Base-by-base conservation (phyloP, 2,888 invertebrate genomes). In the Heliconius charithonia region DNA sequence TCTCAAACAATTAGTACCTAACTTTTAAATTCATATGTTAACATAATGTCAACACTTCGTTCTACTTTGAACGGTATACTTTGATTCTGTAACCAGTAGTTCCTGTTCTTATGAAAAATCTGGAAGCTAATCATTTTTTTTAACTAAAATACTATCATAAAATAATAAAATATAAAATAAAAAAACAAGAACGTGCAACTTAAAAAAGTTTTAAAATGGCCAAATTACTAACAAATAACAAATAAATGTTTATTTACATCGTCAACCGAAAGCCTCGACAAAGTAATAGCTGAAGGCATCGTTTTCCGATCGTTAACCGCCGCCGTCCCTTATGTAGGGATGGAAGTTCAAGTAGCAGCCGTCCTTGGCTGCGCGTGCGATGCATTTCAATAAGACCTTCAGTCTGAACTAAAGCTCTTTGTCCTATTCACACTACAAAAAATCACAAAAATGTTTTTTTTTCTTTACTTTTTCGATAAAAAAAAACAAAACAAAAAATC, bases 331-430 rank as follows among this genome's bases (percentile, higher is more conserved):
- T 77, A 80, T 32, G 71, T 72, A 77, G 81, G 82, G 82, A 80
- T 81, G 82, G 72, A 81, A 80, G 82, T 81, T 82, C 80, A 81
- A 81, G 81, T 78, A 85, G 88, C 86, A 83, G 82, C 79, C 84
- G 88, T 84, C 93, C 92, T 92, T 92, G 92, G 84, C 59, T 82
- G 84, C 81, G 86, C 92, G 93, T 93, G 93, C 85, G 80, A 79
- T 81, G 93, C 89, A 92, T 93, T 76, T 86, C 90, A 93, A 90
- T 85, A 76, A 81, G 85, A 86, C 84, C 86, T 86, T 84, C 83
- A 79, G 73, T 80, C 80, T 80, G 76, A 79, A 83, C 81, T 85
- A 81, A 77, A 82, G 81, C 86, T 86, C 89, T 91, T 92, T 92
- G 91, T 90, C 81, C 79, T 66, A 85, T 85, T 86, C 84, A 83